A percentile compares a stretch with the other conserved stretches of the same genome.
These are phyloP conservation scores for Pseudanteris insignis DNA, from an alignment of 2,888 invertebrate species.

Conservation along the genomic window DNA sequence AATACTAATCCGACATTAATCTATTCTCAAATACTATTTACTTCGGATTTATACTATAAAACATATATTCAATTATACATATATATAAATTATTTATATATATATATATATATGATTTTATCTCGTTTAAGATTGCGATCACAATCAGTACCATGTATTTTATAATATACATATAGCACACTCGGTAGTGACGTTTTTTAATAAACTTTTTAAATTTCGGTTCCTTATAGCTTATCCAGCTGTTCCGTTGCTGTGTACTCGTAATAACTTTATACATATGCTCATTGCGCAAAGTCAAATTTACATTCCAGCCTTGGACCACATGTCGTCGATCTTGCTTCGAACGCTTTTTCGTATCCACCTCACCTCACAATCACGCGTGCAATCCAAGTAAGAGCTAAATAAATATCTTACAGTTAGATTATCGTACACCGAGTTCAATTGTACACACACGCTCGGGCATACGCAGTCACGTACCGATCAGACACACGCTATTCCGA, in stretches of 20 bases:
- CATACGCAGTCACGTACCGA: constrained; percentile 27
- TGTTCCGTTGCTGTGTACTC: too few relatives aligned
- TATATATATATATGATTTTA: constrained; percentile 9
- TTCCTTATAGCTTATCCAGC: too few relatives aligned
- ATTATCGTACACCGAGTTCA: constrained; percentile 23
- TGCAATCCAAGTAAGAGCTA: constrained; percentile 43
- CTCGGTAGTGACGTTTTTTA: too few relatives aligned
- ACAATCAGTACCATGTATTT: constrained; percentile 41
- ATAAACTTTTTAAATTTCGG: too few relatives aligned
- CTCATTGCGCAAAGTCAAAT: constrained; percentile 41
- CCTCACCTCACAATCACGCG: constrained; percentile 17
- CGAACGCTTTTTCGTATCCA: too few relatives aligned
- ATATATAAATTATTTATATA: constrained; percentile 23
- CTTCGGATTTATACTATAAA: constrained; percentile 42
- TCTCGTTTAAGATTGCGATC: constrained; percentile 33
- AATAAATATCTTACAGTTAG: constrained; percentile 58
- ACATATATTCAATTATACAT: constrained; percentile 40
- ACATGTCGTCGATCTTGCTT: constrained; percentile 14
- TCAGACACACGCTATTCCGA: constrained; percentile 35
- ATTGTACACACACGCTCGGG: constrained; percentile 21
- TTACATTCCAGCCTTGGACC: constrained; percentile 42
- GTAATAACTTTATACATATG: constrained; percentile 26
- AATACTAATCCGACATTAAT: constrained; percentile 56
- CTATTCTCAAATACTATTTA: constrained; percentile 50
- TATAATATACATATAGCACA: constrained; percentile 44